phyloP scores from a whole-genome alignment of 2,113 vertebrate species.

The Coptodon rendalli region DNA sequence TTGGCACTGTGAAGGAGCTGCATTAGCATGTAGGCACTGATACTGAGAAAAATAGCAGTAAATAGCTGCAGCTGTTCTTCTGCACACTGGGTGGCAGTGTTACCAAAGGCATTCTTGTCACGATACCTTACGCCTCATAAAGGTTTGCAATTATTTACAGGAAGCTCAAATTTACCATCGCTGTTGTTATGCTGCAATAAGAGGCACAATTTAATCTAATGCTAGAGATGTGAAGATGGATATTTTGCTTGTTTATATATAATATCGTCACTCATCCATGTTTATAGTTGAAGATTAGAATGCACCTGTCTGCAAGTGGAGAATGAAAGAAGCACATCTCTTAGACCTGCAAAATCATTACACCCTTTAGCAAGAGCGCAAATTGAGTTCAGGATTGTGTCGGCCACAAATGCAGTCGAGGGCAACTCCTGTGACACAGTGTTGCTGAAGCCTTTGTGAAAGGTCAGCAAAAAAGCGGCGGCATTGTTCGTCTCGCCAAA shows the following conservation, averaged over 20 bases:
- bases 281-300: background rate
- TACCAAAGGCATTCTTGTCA: conserved; percentile 15
- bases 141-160: background rate
- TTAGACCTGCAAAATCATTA: background rate
- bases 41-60: background rate
- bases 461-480: conserved; percentile 61
- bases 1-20: background rate
- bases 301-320: background rate
- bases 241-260: background rate
- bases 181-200: background rate
- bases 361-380: background rate
- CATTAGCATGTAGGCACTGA: background rate
- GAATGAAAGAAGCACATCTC: background rate
- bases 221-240: background rate
- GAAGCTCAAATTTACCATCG: background rate
- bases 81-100: conserved; percentile 60
- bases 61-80: background rate
- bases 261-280: background rate
- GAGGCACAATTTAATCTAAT: background rate
- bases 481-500: conserved; percentile 58
- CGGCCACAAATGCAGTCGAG: background rate
- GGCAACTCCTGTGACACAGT: background rate
- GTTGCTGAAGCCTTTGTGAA: conserved; percentile 41
- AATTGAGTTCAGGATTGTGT: background rate
- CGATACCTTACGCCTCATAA: background rate